Base-by-base conservation (phyloP, 2,113 vertebrate genomes). In the Morone saxatilis region DNA sequence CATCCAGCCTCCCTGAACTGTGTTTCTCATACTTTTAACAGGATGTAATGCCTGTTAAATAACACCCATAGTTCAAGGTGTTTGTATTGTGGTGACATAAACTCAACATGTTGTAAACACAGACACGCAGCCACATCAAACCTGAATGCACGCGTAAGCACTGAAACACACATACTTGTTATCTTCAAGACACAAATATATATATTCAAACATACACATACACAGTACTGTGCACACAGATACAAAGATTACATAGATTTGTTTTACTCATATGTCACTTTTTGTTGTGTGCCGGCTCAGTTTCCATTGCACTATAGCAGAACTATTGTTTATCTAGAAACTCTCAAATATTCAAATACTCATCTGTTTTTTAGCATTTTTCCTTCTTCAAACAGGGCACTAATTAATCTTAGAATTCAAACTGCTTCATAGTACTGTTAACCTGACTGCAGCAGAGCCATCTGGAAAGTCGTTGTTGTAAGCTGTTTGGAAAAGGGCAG, bases 61-160 rank as follows among this genome's bases (percentile, higher is more conserved):
- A 65, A 74, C 84, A 86, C 25, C 66, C 56, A 76, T 4, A 65
- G 81, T 83, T 86, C 80, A 79, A 47, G 36, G n/a, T 72, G 69
- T 38, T 54, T 59, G 38, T 60, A 12, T 62, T 7, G 0, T 63
- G 69, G 63, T 66, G 59, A 67, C 20, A 78, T 4, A 86, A 31
- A 6, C 53, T 56, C 31, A 60, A 10, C 36, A 13, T 11, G 22
- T 54, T 56, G 59, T 50, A 78, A 81, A 82, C 63, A 73, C 41
- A 80, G 2, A 60, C 19, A n/a, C 19, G 51, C 61, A 10, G 4
- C 51, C 20, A 17, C 53, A 16, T 45, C 40, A 31, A 31, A 31
- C 20, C 43, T 5, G 31, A 14, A 4, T 25, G 12, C 20, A 57
- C 22, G 14, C 53, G 66, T 47, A 67, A 66, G 77, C 62, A 25